Evolutionary conservation across 2,797 vertebrate species (phyloP).

Genomic region (Nyctalus aviator): DNA sequence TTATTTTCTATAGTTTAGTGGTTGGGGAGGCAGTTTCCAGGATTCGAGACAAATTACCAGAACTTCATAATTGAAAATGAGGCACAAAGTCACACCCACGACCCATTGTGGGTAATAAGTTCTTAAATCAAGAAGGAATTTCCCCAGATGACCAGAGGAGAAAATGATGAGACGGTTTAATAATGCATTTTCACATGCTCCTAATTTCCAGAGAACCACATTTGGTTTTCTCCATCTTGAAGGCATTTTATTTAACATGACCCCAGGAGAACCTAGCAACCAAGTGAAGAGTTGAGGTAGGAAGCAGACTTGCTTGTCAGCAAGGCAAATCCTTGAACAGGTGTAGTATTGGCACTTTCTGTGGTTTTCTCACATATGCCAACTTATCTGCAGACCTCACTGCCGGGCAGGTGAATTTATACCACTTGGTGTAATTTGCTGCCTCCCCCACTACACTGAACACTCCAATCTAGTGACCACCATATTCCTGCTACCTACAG

Average conservation of each 20-base stretch:
- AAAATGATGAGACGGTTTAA: not conserved
- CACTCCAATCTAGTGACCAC: not conserved
- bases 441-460: not conserved
- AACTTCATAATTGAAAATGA: constrained; percentile 64
- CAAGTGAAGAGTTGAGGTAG: not conserved
- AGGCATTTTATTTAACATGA: constrained; percentile 29
- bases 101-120: not conserved
- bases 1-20: constrained; percentile 17
- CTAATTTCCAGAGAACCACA: not conserved
- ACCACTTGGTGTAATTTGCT: not conserved
- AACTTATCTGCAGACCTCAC: not conserved
- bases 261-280: not conserved
- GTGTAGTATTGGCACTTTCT: not conserved
- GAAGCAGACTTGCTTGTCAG: not conserved
- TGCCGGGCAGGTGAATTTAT: not conserved
- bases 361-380: not conserved
- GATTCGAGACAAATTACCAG: constrained; percentile 24
- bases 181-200: not conserved
- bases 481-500: not conserved
- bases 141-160: not conserved
- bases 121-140: constrained; percentile 31
- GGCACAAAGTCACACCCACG: not conserved
- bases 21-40: constrained; percentile 5
- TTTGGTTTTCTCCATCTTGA: not conserved
- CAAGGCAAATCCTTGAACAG: not conserved